Evolutionary conservation across 1,140 invertebrate genomes (phyloP).

Genomic region (Laodelphax striatellus): DNA sequence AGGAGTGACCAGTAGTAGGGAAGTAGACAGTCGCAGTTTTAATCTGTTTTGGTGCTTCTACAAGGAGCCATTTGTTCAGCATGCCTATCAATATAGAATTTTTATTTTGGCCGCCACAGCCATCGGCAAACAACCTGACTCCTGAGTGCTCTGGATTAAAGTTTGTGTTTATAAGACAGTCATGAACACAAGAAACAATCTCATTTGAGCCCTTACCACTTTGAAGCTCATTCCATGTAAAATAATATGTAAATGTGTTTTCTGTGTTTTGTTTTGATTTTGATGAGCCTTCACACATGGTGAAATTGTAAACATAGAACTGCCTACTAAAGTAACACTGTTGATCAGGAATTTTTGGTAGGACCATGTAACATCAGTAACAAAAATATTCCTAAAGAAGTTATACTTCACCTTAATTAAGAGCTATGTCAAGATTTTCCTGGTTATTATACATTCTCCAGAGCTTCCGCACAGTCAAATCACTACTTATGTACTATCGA

Average conservation of each 20-base stretch:
- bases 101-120: conserved; percentile 28
- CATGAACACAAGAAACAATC: conserved; percentile 25
- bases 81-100: conserved; percentile 24
- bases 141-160: conserved; percentile 12
- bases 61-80: conserved; percentile 21
- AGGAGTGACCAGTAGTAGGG: conserved; percentile 24
- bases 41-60: conserved; percentile 18
- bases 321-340: conserved; percentile 29
- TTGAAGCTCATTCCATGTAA: conserved; percentile 26
- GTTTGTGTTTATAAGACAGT: conserved; percentile 20
- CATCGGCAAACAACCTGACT: conserved; percentile 24
- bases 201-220: conserved; percentile 25
- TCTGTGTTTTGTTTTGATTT: conserved; percentile 20
- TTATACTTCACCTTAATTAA: conserved; percentile 5
- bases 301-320: conserved; percentile 30
- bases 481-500: neutral
- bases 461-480: neutral
- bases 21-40: conserved; percentile 20
- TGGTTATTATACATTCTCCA: neutral
- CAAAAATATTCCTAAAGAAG: neutral
- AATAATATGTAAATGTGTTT: conserved; percentile 25
- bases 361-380: conserved; percentile 5
- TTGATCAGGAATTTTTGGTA: conserved; percentile 28
- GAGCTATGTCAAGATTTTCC: neutral
- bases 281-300: conserved; percentile 26